Evolutionary conservation across 1,140 invertebrate species (phyloP), one percentile per base, ranked within the genome.

Genomic region (Ips nitidus): DNA sequence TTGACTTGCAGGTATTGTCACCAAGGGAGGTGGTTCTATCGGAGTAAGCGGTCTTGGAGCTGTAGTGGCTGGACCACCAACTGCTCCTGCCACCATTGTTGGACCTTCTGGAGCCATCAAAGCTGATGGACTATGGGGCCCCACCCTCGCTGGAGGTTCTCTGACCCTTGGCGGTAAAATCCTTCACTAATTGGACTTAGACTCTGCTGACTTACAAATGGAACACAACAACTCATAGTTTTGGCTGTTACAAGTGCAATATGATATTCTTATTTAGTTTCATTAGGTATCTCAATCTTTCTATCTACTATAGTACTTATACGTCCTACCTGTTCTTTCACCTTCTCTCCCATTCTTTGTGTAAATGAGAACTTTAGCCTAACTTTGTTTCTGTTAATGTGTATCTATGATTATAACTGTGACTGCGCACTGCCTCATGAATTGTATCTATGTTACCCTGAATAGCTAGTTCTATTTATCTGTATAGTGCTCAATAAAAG

Each of bases 91-190:
- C 36, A 66, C 71, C 56, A 71, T 76, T 56, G 73, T 70, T 42
- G 75, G 75, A 8, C 75, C 75, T 7, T 69, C 75, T 69, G 75
- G 75, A 61, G 70, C 72, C 55, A 64, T 75, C 37, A 66, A 67
- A 42, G 75, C 74, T 53, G 63, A 70, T 69, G 75, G 75, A 36
- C 72, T 76, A 1, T 76, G 70, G 41, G 75, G 75, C 45, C 66
- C 66, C 2, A 66, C 65, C 4, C 56, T 66, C 41, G 65, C 56
- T n/a, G 42, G 56, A 3, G 65, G 55, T 5, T 38, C 4, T 8
- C 2, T 5, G 2, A 39, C 53, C 37, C 57, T 59, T 59, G 57
- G 57, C 40, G 38, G 41, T 55, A 4, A 55, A 2, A 3, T 58
- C 40, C 56, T 40, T 41, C 56, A 58, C 36, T 58, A 58, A 41